phyloP scores from a whole-genome alignment of 2,797 vertebrate genomes.

The Xenopus petersii region DNA sequence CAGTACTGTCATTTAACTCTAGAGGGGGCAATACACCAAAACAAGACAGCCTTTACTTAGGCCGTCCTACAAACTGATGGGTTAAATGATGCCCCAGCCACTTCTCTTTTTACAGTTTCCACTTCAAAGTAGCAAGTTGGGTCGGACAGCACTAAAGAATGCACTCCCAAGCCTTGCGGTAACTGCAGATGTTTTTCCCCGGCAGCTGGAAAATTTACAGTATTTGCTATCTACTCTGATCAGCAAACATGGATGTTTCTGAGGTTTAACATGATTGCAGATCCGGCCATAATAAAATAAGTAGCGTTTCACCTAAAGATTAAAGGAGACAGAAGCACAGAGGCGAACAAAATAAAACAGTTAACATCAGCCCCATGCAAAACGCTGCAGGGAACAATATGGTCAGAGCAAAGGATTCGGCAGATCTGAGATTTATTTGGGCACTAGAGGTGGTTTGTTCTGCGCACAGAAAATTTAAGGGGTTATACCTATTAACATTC shows the following conservation, averaged over 20 bases:
- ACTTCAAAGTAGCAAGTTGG: conserved; percentile 39
- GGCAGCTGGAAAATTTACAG: conserved; percentile 45
- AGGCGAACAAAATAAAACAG: conserved; percentile 38
- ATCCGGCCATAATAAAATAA: conserved; percentile 47
- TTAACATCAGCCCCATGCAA: conserved; percentile 10
- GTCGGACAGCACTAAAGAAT: conserved; percentile 34
- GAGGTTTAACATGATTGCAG: conserved; percentile 46
- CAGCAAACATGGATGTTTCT: conserved; percentile 43
- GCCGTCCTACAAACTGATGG: background rate
- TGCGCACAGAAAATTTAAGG: conserved; percentile 33
- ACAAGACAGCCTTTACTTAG: background rate
- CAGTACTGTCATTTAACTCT: conserved; percentile 10
- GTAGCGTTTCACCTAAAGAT: conserved; percentile 42
- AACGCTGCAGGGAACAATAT: conserved; percentile 23
- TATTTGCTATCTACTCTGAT: conserved; percentile 40
- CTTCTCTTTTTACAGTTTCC: conserved; percentile 27
- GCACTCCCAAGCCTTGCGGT: conserved; percentile 38
- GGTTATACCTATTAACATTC: conserved; percentile 38
- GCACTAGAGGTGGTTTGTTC: conserved; percentile 36
- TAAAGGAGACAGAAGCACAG: conserved; percentile 47
- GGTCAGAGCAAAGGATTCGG: conserved; percentile 29
- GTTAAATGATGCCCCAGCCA: conserved; percentile 15
- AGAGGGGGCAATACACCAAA: conserved; percentile 16
- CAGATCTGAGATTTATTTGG: conserved; percentile 16
- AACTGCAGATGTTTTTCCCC: conserved; percentile 42